Conservation (phyloP, 2,888 invertebrate species). For the Melikaiella ostensackeni region DNA sequence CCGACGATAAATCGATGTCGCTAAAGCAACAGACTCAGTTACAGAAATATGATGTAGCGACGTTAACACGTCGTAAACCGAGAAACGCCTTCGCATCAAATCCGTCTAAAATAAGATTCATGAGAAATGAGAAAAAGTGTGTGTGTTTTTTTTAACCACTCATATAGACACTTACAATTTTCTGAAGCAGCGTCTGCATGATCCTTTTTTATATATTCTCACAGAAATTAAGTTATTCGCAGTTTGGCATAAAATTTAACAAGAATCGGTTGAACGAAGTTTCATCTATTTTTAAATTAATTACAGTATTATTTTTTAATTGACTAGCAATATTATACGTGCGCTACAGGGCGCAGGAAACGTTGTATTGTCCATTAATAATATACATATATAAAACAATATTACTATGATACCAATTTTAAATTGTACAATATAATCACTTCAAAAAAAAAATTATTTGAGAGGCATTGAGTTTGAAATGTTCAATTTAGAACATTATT, state of each 20-base stretch:
- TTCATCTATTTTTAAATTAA: too few species aligned
- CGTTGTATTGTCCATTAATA: too few species aligned
- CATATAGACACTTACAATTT: not conserved
- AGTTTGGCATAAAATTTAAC: not conserved
- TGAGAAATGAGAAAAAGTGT: conserved; percentile 11
- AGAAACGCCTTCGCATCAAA: conserved; percentile 30
- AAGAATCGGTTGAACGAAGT: too few species aligned
- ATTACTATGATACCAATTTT: too few species aligned
- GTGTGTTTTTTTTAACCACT: not conserved
- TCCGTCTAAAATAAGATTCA: conserved; percentile 38
- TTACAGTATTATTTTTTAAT: too few species aligned
- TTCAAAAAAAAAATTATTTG: too few species aligned
- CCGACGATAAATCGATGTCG: conserved; percentile 66
- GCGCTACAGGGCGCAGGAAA: too few species aligned
- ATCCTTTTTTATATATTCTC: not conserved
- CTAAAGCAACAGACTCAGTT: conserved; percentile 58
- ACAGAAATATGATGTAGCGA: conserved; percentile 69
- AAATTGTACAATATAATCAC: too few species aligned
- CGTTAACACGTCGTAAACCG: conserved; percentile 63
- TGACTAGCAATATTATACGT: too few species aligned
- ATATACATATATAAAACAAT: too few species aligned
- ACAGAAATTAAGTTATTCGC: not conserved
- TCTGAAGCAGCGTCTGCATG: not conserved
- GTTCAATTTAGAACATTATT: too few species aligned
- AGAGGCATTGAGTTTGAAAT: too few species aligned